Evolutionary conservation across 2,888 invertebrate genomes (phyloP).

Genomic region (Melanostoma mellinum): DNA sequence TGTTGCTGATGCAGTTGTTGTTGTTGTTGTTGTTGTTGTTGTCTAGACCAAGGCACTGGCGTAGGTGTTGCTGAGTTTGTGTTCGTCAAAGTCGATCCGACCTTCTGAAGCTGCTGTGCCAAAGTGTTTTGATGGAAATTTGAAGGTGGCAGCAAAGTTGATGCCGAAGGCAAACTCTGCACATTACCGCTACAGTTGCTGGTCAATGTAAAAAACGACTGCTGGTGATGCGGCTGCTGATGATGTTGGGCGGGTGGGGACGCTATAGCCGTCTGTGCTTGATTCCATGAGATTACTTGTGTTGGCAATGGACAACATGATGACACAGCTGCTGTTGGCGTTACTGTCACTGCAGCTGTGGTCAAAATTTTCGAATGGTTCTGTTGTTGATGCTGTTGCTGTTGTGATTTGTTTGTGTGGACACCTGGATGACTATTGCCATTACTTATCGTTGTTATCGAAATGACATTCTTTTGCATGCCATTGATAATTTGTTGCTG

Average conservation of each 20-base stretch:
- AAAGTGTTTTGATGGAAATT: slow-evolving; percentile 80
- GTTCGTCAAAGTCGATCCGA: slow-evolving; percentile 68
- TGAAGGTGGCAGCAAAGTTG: slow-evolving; percentile 78
- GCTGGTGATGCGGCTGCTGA: slow-evolving; percentile 34
- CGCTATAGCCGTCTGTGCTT: slow-evolving; percentile 48
- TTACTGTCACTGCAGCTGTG: slow-evolving; percentile 69
- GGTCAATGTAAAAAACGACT: slow-evolving; percentile 51
- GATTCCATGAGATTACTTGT: slow-evolving; percentile 74
- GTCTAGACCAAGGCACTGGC: slow-evolving; percentile 38
- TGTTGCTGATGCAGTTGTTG: slow-evolving; percentile 4
- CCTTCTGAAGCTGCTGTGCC: slow-evolving; percentile 80
- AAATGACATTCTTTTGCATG: slow-evolving; percentile 73
- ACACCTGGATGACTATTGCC: slow-evolving; percentile 50
- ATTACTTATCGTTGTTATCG: slow-evolving; percentile 67
- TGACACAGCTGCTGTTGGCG: slow-evolving; percentile 52
- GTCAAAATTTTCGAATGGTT: slow-evolving; percentile 59
- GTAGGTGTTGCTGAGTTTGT: slow-evolving; percentile 27
- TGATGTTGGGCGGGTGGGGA: slow-evolving; percentile 65
- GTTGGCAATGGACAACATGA: slow-evolving; percentile 59
- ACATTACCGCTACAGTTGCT: slow-evolving; percentile 38
- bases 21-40: slow-evolving; percentile 1
- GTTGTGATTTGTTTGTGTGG: slow-evolving; percentile 65
- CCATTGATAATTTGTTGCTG: slow-evolving; percentile 73
- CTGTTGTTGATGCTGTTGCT: slow-evolving; percentile 41
- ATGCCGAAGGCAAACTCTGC: slow-evolving; percentile 53